phyloP scores from a whole-genome alignment of 2,797 vertebrate species.

The Champsocephalus gunnari region DNA sequence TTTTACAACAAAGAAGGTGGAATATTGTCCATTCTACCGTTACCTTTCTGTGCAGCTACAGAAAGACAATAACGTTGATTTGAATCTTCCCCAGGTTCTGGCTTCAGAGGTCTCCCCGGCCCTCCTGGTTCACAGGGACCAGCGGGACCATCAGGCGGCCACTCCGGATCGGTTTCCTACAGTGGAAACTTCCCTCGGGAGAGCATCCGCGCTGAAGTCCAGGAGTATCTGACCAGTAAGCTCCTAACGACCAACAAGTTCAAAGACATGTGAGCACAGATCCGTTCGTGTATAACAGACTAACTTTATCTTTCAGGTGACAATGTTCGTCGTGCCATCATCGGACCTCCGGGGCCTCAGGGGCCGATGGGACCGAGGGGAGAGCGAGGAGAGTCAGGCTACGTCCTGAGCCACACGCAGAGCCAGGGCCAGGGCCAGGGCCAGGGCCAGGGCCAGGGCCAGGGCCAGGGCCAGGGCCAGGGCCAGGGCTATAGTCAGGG shows the following conservation, averaged over 20 bases:
- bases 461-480: no score
- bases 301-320: slow-evolving; percentile 84
- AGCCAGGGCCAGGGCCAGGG: no score
- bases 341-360: slow-evolving; percentile 83
- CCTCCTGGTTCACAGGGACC: slow-evolving; percentile 93
- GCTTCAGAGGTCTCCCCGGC: slow-evolving; percentile 88
- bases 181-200: slow-evolving; percentile 79
- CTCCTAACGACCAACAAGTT: slow-evolving; percentile 16
- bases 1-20: neutral
- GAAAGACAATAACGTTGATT: neutral
- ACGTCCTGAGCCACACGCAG: slow-evolving; percentile 54
- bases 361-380: slow-evolving; percentile 91
- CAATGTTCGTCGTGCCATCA: slow-evolving; percentile 84
- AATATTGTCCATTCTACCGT: neutral
- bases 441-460: accelerated
- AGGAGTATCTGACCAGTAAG: slow-evolving; percentile 93
- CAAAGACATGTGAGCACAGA: neutral
- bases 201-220: slow-evolving; percentile 90
- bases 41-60: slow-evolving; percentile 1
- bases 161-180: slow-evolving; percentile 74
- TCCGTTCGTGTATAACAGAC: neutral
- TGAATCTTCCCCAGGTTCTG: slow-evolving; percentile 76
- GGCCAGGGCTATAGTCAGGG: no score
- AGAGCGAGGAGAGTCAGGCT: slow-evolving; percentile 85
- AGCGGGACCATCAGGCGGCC: slow-evolving; percentile 88